These are phyloP conservation scores for Scophthalmus maximus DNA, from an alignment of 2,113 vertebrate species.

Conservation along the genomic window DNA sequence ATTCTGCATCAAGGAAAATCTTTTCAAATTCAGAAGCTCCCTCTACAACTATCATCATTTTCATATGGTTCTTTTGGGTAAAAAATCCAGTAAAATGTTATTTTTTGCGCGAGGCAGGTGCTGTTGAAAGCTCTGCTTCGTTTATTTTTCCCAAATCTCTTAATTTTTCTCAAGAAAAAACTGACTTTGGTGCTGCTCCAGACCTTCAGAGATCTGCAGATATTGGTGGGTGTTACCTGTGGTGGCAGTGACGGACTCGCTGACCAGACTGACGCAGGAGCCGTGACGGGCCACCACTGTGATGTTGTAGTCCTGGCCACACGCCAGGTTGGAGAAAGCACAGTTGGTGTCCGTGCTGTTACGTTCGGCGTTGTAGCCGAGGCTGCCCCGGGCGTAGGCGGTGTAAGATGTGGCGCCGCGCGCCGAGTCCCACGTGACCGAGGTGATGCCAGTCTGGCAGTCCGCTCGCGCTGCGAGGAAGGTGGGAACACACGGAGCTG, in stretches of 20 bases:
- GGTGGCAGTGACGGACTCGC: slow-evolving; percentile 51
- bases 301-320: slow-evolving; percentile 80
- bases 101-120: too few relatives aligned
- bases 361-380: slow-evolving; percentile 58
- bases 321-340: slow-evolving; percentile 64
- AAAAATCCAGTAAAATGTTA: too few relatives aligned
- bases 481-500: slow-evolving; percentile 82
- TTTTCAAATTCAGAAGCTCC: too few relatives aligned
- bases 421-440: slow-evolving; percentile 72
- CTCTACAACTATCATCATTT: too few relatives aligned
- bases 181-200: not conserved
- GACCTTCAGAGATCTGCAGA: not conserved
- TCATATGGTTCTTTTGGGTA: too few relatives aligned
- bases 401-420: slow-evolving; percentile 75
- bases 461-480: slow-evolving; percentile 51
- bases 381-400: slow-evolving; percentile 59
- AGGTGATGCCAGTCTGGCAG: slow-evolving; percentile 69
- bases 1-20: too few relatives aligned
- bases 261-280: slow-evolving; percentile 71
- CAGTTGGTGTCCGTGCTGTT: slow-evolving; percentile 62
- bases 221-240: slow-evolving; percentile 70
- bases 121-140: too few relatives aligned
- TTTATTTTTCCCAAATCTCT: too few relatives aligned
- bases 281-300: slow-evolving; percentile 69
- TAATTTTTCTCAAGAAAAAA: too few relatives aligned